Conservation (phyloP, 2,888 invertebrate species). For the Brenthis daphne region DNA sequence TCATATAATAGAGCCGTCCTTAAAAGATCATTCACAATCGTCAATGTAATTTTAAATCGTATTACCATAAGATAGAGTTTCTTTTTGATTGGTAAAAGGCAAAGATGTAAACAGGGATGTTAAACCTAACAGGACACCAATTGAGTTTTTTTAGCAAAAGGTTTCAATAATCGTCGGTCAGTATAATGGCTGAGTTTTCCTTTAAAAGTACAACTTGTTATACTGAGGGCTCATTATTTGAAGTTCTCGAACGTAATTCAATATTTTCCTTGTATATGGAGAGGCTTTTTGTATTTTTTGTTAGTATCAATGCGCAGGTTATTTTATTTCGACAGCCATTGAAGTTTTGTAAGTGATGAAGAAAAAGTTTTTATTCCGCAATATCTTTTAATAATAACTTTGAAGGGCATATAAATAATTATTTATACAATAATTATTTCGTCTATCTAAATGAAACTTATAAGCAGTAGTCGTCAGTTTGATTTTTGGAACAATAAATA, state of each 20-base stretch:
- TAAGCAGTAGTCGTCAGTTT: too few species aligned
- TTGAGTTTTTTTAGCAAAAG: conserved; percentile 53
- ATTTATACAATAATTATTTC: too few species aligned
- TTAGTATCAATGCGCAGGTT: conserved; percentile 37
- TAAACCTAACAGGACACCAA: conserved; percentile 51
- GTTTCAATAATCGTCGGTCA: conserved; percentile 63
- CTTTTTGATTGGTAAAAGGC: conserved; percentile 43
- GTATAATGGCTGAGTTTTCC: conserved; percentile 42
- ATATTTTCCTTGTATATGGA: conserved; percentile 41
- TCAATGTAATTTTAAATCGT: conserved; percentile 43
- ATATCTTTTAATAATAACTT: not conserved
- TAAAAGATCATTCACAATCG: conserved; percentile 35
- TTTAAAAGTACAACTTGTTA: conserved; percentile 46
- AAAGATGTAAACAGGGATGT: conserved; percentile 47
- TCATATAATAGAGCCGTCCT: conserved; percentile 25
- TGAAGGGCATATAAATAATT: not conserved
- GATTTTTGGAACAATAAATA: too few species aligned
- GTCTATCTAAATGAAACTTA: too few species aligned
- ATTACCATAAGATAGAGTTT: conserved; percentile 40
- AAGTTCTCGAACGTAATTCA: conserved; percentile 42
- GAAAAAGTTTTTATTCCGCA: not conserved
- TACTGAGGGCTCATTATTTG: conserved; percentile 46
- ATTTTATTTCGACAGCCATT: conserved; percentile 25
- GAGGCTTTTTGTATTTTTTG: conserved; percentile 40
- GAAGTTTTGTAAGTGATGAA: conserved; percentile 4